These are phyloP conservation scores for Orthosia gothica DNA, from an alignment of 2,888 invertebrate species.

Conservation along the genomic window DNA sequence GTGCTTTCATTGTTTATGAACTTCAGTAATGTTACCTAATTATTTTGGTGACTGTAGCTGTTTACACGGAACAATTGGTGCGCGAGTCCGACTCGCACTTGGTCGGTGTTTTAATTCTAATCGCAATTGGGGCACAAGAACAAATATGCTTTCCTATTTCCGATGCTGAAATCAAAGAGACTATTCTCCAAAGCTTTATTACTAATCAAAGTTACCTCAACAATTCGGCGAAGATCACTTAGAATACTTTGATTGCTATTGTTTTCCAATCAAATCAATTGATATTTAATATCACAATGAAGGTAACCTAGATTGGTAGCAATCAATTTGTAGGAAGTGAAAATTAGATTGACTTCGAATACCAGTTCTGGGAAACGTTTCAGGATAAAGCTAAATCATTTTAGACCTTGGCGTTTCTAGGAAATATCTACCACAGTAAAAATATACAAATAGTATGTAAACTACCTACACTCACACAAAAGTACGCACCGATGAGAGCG, in stretches of 20 bases:
- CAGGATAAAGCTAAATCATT: background rate
- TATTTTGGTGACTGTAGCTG: no score
- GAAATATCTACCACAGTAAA: background rate
- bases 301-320: background rate
- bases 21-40: no score
- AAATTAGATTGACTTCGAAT: background rate
- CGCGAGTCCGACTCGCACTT: no score
- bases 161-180: conserved; percentile 7
- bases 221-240: conserved; percentile 5
- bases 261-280: conserved; percentile 19
- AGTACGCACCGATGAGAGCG: no score
- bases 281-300: conserved; percentile 9
- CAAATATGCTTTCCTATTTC: background rate
- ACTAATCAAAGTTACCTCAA: conserved; percentile 17
- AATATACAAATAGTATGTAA: no score
- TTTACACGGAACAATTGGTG: no score
- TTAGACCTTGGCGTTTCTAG: background rate
- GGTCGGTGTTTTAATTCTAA: no score
- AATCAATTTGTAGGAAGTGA: conserved; percentile 2
- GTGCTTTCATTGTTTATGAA: no score
- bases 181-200: background rate
- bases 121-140: no score
- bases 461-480: no score
- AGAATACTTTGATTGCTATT: background rate
- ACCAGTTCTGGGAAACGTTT: background rate